Conservation (phyloP, 2,888 invertebrate genomes). For the Deroplatys truncata region DNA sequence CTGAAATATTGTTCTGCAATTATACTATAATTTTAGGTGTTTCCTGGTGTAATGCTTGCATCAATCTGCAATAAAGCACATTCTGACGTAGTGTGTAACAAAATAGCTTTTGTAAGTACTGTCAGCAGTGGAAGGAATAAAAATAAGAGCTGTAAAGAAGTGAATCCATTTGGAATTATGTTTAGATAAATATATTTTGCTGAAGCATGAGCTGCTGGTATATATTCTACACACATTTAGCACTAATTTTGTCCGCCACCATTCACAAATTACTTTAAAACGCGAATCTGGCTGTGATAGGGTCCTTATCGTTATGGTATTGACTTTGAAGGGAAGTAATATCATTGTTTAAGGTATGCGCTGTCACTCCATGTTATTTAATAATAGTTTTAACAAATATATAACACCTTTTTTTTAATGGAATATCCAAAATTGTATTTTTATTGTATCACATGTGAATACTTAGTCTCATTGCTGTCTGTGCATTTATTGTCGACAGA, state of each 20-base stretch:
- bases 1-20: too few relatives aligned
- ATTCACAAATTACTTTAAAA: conserved; percentile 28
- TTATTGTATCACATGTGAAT: conserved; percentile 12
- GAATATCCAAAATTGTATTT: conserved; percentile 24
- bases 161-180: too few relatives aligned
- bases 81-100: too few relatives aligned
- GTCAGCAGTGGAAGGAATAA: too few relatives aligned
- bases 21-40: too few relatives aligned
- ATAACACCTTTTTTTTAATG: conserved; percentile 26
- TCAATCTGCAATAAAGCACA: too few relatives aligned
- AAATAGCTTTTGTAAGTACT: too few relatives aligned
- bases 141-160: too few relatives aligned
- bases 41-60: too few relatives aligned
- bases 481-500: not conserved
- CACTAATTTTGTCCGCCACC: not conserved
- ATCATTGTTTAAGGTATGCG: conserved; percentile 46
- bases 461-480: not conserved
- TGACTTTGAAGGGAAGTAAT: conserved; percentile 57
- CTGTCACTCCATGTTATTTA: conserved; percentile 31
- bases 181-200: too few relatives aligned
- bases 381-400: conserved; percentile 33
- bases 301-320: conserved; percentile 54
- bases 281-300: conserved; percentile 48
- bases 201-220: not conserved
- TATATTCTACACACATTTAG: not conserved